These are phyloP conservation scores for Microcebus tavaratra DNA, from an alignment of 2,113 vertebrate genomes.

Conservation along the genomic window DNA sequence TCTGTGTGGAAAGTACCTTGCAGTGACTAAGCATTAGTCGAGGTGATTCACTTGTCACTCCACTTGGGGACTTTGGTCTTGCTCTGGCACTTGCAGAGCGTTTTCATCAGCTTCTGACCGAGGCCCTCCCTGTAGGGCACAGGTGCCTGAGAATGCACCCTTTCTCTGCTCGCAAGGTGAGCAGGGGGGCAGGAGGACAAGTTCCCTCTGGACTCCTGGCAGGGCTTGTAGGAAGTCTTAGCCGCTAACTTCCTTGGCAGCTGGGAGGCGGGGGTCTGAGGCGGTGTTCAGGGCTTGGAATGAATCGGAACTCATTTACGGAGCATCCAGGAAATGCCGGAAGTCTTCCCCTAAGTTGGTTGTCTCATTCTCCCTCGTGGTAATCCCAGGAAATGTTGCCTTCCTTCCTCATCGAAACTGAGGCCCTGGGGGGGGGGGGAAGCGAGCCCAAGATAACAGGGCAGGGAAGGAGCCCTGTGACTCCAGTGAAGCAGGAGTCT, in stretches of 20 bases:
- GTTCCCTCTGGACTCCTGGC: neutral
- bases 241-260: neutral
- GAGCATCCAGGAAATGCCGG: neutral
- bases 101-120: neutral
- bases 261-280: neutral
- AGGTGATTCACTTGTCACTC: slow-evolving; percentile 84
- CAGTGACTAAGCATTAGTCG: slow-evolving; percentile 83
- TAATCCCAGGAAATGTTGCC: neutral
- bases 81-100: neutral
- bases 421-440: neutral
- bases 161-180: neutral
- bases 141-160: neutral
- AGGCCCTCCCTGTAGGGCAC: neutral
- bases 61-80: slow-evolving; percentile 77
- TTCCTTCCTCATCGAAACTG: neutral
- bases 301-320: neutral
- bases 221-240: neutral
- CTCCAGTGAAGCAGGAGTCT: fast-evolving
- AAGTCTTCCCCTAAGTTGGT: neutral
- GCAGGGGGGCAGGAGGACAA: too few relatives aligned
- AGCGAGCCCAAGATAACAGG: neutral
- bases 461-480: too few relatives aligned
- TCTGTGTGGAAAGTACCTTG: slow-evolving; percentile 85
- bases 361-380: neutral
- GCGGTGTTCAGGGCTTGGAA: neutral